Evolutionary conservation across 2,113 vertebrate genomes (phyloP).

Genomic region (Rhombomys opimus): DNA sequence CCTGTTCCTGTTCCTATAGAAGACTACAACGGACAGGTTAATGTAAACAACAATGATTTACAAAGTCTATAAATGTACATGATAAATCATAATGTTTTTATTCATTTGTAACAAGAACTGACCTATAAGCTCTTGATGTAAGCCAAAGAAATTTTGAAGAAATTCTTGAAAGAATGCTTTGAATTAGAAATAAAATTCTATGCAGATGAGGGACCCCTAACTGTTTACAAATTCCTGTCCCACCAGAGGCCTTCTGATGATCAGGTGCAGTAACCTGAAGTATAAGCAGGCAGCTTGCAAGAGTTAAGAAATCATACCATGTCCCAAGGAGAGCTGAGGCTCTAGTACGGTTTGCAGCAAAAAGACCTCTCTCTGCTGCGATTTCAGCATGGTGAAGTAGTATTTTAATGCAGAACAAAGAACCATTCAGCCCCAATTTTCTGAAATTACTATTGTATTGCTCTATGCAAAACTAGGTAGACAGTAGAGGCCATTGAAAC

Average conservation of each 20-base stretch:
- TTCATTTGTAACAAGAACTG: not conserved
- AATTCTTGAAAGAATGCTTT: not conserved
- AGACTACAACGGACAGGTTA: not conserved
- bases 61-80: not conserved
- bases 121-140: not conserved
- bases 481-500: constrained; percentile 70
- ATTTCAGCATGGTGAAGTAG: constrained; percentile 31
- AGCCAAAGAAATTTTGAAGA: not conserved
- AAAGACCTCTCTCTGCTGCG: constrained; percentile 3
- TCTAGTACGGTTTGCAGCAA: not conserved
- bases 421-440: constrained; percentile 36
- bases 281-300: not conserved
- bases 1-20: not conserved
- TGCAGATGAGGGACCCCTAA: not conserved
- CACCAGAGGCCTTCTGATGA: not conserved
- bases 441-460: constrained; percentile 55
- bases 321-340: not conserved
- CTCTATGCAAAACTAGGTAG: constrained; percentile 51
- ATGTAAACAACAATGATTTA: not conserved
- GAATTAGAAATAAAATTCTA: constrained; percentile 28
- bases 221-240: not conserved
- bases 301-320: not conserved
- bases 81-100: not conserved
- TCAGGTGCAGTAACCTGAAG: not conserved
- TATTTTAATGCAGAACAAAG: constrained; percentile 68